phyloP scores from a whole-genome alignment of 2,888 invertebrate genomes.

The Dicyrtomina minuta region DNA sequence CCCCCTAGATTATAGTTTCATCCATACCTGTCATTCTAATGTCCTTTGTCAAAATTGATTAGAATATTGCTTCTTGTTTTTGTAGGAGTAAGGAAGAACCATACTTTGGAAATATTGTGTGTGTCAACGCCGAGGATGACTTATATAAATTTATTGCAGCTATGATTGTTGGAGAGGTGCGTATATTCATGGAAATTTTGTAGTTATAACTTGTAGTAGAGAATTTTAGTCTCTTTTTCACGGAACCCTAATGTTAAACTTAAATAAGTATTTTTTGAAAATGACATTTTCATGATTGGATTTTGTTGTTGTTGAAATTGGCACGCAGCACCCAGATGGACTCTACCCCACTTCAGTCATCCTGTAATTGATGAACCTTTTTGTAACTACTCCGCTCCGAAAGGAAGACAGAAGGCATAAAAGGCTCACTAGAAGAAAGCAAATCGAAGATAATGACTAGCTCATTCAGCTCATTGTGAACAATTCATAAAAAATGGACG shows the following conservation, averaged over 20 bases:
- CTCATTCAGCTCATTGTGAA: conserved; percentile 5
- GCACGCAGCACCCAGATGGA: conserved; percentile 49
- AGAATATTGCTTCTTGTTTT: background rate
- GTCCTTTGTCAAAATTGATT: too few relatives aligned
- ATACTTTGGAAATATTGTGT: conserved; percentile 78
- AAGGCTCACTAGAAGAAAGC: background rate
- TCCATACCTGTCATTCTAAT: too few relatives aligned
- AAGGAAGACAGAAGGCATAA: background rate
- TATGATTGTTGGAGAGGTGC: conserved; percentile 68
- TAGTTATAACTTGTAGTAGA: background rate
- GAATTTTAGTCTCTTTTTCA: background rate
- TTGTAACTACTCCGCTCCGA: background rate
- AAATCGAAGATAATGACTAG: conserved; percentile 19
- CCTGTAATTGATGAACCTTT: conserved; percentile 27
- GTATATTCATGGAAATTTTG: background rate
- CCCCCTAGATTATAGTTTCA: too few relatives aligned
- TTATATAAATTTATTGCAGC: conserved; percentile 78
- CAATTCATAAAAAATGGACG: conserved; percentile 17
- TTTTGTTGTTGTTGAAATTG: conserved; percentile 3
- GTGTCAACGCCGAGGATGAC: conserved; percentile 73
- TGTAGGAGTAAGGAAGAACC: conserved; percentile 67
- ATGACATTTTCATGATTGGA: conserved; percentile 10
- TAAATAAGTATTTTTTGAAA: background rate
- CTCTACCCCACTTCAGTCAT: conserved; percentile 47
- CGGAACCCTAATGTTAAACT: background rate